Evolutionary conservation across 2,888 invertebrate genomes (phyloP).

Genomic region (Cyclophora punctaria): DNA sequence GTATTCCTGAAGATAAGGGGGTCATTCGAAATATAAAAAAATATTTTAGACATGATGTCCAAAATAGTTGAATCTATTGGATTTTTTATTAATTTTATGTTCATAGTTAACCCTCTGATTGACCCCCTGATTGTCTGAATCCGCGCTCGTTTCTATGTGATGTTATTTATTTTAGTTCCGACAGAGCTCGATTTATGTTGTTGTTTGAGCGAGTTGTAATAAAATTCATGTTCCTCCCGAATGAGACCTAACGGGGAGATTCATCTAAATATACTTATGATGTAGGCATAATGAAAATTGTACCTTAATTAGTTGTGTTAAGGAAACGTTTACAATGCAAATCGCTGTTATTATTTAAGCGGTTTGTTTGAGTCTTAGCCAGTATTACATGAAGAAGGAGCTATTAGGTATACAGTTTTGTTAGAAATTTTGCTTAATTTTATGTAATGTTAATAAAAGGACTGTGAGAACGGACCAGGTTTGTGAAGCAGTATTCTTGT

Average conservation of each 20-base stretch:
- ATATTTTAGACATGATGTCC: too few relatives aligned
- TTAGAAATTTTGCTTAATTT: conserved; percentile 52
- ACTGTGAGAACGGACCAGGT: conserved; percentile 56
- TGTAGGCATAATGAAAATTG: conserved; percentile 27
- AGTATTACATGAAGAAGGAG: conserved; percentile 20
- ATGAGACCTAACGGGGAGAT: too few relatives aligned
- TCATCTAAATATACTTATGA: conserved; percentile 10
- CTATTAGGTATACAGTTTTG: conserved; percentile 27
- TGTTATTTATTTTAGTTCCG: too few relatives aligned
- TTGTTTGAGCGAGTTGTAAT: too few relatives aligned
- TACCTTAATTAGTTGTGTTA: conserved; percentile 26
- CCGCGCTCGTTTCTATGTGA: too few relatives aligned
- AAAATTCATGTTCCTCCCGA: too few relatives aligned
- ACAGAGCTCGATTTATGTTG: too few relatives aligned
- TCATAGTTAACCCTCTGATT: too few relatives aligned
- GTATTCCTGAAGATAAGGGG: conserved; percentile 18
- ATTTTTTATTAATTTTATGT: too few relatives aligned
- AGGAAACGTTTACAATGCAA: conserved; percentile 31
- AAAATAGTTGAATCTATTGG: too few relatives aligned
- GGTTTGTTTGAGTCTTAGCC: conserved; percentile 30
- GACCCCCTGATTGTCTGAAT: too few relatives aligned
- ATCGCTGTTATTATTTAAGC: conserved; percentile 46
- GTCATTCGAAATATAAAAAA: too few relatives aligned
- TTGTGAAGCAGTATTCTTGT: conserved; percentile 42
- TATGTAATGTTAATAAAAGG: conserved; percentile 42